Percentiles rank a stretch among this genome's conserved stretches.
phyloP scores from a whole-genome alignment of 2,888 invertebrate genomes.

The Ceramica pisi region DNA sequence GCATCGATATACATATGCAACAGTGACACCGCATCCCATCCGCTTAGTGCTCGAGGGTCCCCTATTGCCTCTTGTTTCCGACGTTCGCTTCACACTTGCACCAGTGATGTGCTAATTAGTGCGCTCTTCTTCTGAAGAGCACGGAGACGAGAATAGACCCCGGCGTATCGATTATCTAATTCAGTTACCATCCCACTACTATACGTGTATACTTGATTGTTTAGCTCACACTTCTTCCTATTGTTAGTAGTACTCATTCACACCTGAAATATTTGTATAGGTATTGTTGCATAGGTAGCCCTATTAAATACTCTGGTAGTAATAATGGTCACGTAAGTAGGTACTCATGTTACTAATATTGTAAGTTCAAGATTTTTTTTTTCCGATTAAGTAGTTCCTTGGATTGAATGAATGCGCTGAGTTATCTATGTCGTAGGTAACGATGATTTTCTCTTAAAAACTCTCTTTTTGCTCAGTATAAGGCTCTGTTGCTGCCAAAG shows the following conservation, averaged over 20 bases:
- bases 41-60: slow-evolving; percentile 59
- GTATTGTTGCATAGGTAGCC: not conserved
- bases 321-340: not conserved
- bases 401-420: not conserved
- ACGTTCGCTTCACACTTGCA: slow-evolving; percentile 56
- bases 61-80: slow-evolving; percentile 46
- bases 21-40: slow-evolving; percentile 59
- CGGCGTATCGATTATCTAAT: slow-evolving; percentile 47
- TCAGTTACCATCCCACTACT: slow-evolving; percentile 15
- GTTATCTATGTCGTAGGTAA: not conserved
- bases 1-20: slow-evolving; percentile 79
- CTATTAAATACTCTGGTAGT: not conserved
- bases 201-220: slow-evolving; percentile 22
- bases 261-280: slow-evolving; percentile 2
- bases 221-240: slow-evolving; percentile 24
- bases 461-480: slow-evolving; percentile 21
- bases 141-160: slow-evolving; percentile 39
- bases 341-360: not conserved
- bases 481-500: too few species aligned
- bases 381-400: not conserved
- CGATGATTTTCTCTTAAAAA: not conserved
- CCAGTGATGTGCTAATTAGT: slow-evolving; percentile 60
- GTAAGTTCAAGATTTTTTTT: not conserved
- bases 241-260: slow-evolving; percentile 18
- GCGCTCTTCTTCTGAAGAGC: slow-evolving; percentile 42